Conservation (phyloP, 2,113 vertebrate genomes). For the Morphnarchus princeps region DNA sequence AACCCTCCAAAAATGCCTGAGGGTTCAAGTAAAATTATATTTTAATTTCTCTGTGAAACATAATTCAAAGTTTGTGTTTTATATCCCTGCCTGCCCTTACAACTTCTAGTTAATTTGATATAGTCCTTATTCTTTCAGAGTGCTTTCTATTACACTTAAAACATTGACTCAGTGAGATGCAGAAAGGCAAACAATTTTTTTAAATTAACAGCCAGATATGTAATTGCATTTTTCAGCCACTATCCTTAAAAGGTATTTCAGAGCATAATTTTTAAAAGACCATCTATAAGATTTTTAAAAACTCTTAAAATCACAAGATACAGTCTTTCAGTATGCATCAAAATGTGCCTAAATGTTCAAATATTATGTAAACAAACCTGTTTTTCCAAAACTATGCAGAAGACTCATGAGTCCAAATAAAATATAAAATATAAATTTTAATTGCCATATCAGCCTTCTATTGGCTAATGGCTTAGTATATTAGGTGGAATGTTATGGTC, state of each 20-base stretch:
- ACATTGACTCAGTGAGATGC: slow-evolving; percentile 7
- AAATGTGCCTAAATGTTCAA: slow-evolving; percentile 59
- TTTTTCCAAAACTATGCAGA: slow-evolving; percentile 57
- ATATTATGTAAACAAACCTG: slow-evolving; percentile 58
- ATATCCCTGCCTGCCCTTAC: background rate
- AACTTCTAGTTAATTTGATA: background rate
- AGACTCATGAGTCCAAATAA: slow-evolving; percentile 57
- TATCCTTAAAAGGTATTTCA: slow-evolving; percentile 32
- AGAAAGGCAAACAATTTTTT: background rate
- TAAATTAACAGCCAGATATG: slow-evolving; percentile 17
- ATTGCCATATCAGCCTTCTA: slow-evolving; percentile 8
- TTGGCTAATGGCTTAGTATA: background rate
- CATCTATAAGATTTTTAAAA: slow-evolving; percentile 58
- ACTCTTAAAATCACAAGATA: slow-evolving; percentile 65
- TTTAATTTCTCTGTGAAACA: background rate
- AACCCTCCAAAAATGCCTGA: background rate
- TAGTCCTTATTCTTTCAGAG: slow-evolving; percentile 2
- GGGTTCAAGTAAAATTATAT: background rate
- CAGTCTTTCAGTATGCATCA: slow-evolving; percentile 53
- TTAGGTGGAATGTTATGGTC: slow-evolving; percentile 54
- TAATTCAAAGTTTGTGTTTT: background rate
- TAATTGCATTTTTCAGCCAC: background rate
- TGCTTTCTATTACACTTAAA: background rate
- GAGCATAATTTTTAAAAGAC: slow-evolving; percentile 36
- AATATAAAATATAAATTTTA: slow-evolving; percentile 55